phyloP scores from a whole-genome alignment of 1,140 invertebrate genomes.

The Bombus pyrosoma region DNA sequence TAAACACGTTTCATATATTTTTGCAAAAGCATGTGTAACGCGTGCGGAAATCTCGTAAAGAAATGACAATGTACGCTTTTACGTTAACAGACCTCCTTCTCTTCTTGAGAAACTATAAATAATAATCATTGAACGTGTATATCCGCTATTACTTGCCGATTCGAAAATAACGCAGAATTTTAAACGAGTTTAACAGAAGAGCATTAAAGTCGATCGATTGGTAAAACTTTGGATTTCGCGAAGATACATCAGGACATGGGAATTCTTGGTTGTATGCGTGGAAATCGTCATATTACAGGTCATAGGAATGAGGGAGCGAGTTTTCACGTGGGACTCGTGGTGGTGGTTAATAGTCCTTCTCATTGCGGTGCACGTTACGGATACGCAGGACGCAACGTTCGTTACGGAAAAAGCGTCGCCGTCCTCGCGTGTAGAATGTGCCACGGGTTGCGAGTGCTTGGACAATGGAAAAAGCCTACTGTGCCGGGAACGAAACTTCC shows the following conservation, averaged over 20 bases:
- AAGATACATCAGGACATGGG: slow-evolving; percentile 70
- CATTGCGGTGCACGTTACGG: slow-evolving; percentile 59
- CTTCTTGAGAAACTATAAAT: not conserved
- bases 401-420: slow-evolving; percentile 14
- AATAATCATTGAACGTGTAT: not conserved
- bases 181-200: slow-evolving; percentile 7
- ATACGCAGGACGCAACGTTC: slow-evolving; percentile 39
- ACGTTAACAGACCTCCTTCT: not conserved
- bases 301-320: slow-evolving; percentile 77
- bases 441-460: slow-evolving; percentile 70
- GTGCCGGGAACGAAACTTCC: slow-evolving; percentile 67
- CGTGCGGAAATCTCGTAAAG: not conserved
- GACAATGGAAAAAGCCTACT: slow-evolving; percentile 48
- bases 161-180: not conserved
- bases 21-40: too few species aligned
- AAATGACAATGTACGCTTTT: not conserved
- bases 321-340: slow-evolving; percentile 78
- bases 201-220: not conserved
- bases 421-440: slow-evolving; percentile 60
- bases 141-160: not conserved
- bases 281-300: slow-evolving; percentile 70
- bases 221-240: slow-evolving; percentile 15
- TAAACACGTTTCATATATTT: not conserved
- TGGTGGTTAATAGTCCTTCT: slow-evolving; percentile 74
- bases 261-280: slow-evolving; percentile 62